phyloP scores from a whole-genome alignment of 2,888 invertebrate genomes.

The Epsilonema sp. region DNA sequence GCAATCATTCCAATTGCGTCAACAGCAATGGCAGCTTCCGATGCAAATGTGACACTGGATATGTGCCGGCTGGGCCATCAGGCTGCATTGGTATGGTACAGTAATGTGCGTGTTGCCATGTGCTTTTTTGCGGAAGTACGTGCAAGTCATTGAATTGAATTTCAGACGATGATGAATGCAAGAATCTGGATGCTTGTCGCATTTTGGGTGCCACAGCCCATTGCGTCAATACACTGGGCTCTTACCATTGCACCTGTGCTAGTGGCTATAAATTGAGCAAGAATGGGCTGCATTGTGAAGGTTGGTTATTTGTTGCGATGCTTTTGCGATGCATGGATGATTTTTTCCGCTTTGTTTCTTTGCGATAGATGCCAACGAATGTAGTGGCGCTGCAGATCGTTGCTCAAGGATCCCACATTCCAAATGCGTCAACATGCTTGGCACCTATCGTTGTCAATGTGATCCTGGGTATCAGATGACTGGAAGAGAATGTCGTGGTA shows the following conservation, averaged over 20 bases:
- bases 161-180: not conserved
- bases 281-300: not conserved
- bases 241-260: not conserved
- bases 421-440: not conserved
- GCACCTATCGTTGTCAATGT: not conserved
- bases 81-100: not conserved
- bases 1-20: slow-evolving; percentile 38
- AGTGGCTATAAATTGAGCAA: not conserved
- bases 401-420: too few species aligned
- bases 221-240: not conserved
- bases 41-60: slow-evolving; percentile 35
- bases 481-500: not conserved
- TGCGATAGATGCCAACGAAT: too few species aligned
- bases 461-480: not conserved
- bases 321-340: too few species aligned
- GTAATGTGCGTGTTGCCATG: not conserved
- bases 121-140: not conserved
- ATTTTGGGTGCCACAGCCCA: not conserved
- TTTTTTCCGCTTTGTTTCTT: too few species aligned
- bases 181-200: not conserved
- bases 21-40: slow-evolving; percentile 47
- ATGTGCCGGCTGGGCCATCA: not conserved
- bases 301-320: not conserved
- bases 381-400: too few species aligned
- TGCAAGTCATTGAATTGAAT: not conserved